Evolutionary conservation across 1,140 invertebrate species (phyloP).

Genomic region (Protaetia brevitarsis): DNA sequence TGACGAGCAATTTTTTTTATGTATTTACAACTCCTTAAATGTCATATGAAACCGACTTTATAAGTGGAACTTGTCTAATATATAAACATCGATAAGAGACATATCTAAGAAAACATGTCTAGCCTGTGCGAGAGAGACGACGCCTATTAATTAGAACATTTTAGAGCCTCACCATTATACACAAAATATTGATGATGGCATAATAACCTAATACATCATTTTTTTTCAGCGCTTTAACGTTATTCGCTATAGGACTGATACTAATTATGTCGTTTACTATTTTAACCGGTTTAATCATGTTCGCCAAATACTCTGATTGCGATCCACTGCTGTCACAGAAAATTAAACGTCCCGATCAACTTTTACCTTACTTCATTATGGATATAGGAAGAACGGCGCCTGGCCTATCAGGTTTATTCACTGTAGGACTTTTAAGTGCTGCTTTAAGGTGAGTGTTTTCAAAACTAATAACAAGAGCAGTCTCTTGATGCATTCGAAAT

Average conservation of each 20-base stretch:
- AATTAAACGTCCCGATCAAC: conserved; percentile 62
- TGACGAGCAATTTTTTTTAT: too few species aligned
- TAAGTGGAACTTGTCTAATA: too few species aligned
- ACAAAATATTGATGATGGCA: too few species aligned
- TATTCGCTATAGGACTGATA: conserved; percentile 48
- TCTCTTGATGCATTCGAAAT: neutral
- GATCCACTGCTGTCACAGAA: conserved; percentile 53
- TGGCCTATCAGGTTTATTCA: conserved; percentile 72
- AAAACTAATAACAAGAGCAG: neutral
- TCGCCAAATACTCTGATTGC: conserved; percentile 58
- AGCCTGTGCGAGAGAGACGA: too few species aligned
- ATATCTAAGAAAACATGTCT: too few species aligned
- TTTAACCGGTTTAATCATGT: conserved; percentile 56
- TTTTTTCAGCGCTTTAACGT: conserved; percentile 54
- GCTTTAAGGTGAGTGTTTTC: conserved; percentile 56
- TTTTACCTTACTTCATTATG: conserved; percentile 72
- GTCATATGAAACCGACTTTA: too few species aligned
- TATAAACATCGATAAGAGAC: too few species aligned
- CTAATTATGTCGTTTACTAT: conserved; percentile 42
- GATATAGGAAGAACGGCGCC: conserved; percentile 61
- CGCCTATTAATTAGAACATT: too few species aligned
- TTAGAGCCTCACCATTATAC: conserved; percentile 46
- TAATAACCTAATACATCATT: too few species aligned
- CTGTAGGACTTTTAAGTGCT: conserved; percentile 71
- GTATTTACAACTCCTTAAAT: too few species aligned